These are phyloP conservation scores for Nibea coibor DNA, from an alignment of 2,113 vertebrate species.

Conservation along the genomic window DNA sequence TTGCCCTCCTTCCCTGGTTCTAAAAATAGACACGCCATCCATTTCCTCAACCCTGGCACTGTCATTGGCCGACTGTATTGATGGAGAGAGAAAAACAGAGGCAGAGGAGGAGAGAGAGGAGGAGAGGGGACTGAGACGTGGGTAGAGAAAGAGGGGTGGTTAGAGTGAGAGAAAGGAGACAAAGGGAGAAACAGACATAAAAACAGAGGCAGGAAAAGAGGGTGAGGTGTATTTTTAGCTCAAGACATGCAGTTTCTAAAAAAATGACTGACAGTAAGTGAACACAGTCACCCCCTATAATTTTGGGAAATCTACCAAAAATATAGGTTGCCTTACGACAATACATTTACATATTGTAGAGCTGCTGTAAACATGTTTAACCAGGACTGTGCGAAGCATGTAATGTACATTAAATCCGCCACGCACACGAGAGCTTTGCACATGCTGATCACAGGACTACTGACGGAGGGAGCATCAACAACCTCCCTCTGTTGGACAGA, in stretches of 20 bases:
- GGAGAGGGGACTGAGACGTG: constrained; percentile 4
- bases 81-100: constrained; percentile 67
- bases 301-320: constrained; percentile 15
- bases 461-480: neutral
- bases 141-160: neutral
- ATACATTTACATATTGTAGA: neutral
- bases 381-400: neutral
- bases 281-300: neutral
- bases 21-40: constrained; percentile 86
- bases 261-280: constrained; percentile 1
- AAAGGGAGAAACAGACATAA: neutral
- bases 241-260: constrained; percentile 3
- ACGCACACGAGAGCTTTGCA: constrained; percentile 39
- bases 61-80: constrained; percentile 61
- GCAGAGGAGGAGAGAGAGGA: constrained; percentile 30
- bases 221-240: neutral
- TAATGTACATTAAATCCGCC: constrained; percentile 8
- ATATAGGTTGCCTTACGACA: constrained; percentile 10
- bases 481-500: neutral
- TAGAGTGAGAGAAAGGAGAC: neutral
- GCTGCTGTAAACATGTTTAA: constrained; percentile 23
- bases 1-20: constrained; percentile 83
- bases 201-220: neutral
- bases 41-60: constrained; percentile 76
- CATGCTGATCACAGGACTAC: neutral